Conservation (phyloP, 2,797 vertebrate species). For the Spinus pinus region DNA sequence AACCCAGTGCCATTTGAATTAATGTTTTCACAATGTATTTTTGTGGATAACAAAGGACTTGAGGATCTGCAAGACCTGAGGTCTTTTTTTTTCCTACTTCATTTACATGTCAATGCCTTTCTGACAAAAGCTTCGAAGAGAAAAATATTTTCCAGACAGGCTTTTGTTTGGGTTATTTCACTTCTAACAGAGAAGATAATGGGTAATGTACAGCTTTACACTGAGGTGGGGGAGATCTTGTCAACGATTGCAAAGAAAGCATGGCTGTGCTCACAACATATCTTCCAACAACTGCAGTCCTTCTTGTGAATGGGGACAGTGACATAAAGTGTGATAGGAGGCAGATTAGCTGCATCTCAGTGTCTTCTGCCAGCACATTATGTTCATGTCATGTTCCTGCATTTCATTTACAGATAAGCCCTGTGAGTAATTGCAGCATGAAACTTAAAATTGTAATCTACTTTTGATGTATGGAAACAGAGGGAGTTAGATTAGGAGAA, state of each 20-base stretch:
- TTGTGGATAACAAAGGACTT: background rate
- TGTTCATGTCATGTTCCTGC: constrained; percentile 67
- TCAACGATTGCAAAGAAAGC: background rate
- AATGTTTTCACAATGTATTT: background rate
- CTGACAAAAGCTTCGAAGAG: background rate
- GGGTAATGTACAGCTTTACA: background rate
- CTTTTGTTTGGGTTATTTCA: background rate
- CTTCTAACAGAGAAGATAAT: background rate
- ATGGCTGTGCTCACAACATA: background rate
- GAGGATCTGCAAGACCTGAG: background rate
- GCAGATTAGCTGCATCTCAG: background rate
- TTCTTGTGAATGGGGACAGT: constrained; percentile 24
- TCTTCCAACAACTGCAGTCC: background rate
- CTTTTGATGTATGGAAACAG: constrained; percentile 55
- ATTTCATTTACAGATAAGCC: constrained; percentile 74
- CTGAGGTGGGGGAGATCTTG: background rate
- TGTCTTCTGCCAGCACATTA: constrained; percentile 54
- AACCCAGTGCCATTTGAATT: background rate
- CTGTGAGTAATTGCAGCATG: constrained; percentile 69
- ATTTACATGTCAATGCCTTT: background rate
- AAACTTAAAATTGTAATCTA: constrained; percentile 59
- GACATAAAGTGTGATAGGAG: constrained; percentile 46
- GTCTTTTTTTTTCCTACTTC: background rate
- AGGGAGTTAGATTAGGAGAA: constrained; percentile 56
- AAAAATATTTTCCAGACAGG: background rate